Evolutionary conservation across 37 sponge, comb jelly and placozoan genomes (phyloP).

Genomic region (Chondrilla cf. caribensis): DNA sequence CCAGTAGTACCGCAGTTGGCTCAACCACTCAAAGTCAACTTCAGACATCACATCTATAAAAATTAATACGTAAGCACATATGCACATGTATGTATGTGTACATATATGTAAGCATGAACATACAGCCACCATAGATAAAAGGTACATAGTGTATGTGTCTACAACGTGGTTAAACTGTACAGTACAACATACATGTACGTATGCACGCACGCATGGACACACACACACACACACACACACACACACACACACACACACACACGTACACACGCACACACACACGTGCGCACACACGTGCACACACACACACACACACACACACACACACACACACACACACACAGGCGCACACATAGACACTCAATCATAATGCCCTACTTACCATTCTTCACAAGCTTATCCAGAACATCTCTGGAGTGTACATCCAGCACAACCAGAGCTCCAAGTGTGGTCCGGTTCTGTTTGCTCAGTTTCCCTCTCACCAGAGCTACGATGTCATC

Average conservation of each 20-base stretch:
- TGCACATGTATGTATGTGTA: neutral
- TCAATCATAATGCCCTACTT: constrained; percentile 1
- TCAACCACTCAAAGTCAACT: constrained; percentile 97
- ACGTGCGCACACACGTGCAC: neutral
- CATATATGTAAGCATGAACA: too few relatives aligned
- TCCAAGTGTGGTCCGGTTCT: constrained; percentile 95
- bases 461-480: constrained; percentile 94
- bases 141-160: too few relatives aligned
- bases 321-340: neutral
- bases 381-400: constrained; percentile 83
- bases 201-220: neutral
- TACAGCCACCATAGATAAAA: too few relatives aligned
- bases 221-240: too few relatives aligned
- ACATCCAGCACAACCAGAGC: constrained; percentile 98
- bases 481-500: constrained; percentile 92
- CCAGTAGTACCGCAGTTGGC: constrained; percentile 99
- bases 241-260: neutral
- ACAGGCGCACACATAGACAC: neutral
- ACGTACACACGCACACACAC: neutral
- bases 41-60: constrained; percentile 82
- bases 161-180: neutral
- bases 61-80: neutral
- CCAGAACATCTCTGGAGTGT: constrained; percentile 95
- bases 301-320: neutral
- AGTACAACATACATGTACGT: neutral